These are phyloP conservation scores for Lasioglossum marginatum DNA, from an alignment of 2,888 invertebrate genomes.

Conservation along the genomic window DNA sequence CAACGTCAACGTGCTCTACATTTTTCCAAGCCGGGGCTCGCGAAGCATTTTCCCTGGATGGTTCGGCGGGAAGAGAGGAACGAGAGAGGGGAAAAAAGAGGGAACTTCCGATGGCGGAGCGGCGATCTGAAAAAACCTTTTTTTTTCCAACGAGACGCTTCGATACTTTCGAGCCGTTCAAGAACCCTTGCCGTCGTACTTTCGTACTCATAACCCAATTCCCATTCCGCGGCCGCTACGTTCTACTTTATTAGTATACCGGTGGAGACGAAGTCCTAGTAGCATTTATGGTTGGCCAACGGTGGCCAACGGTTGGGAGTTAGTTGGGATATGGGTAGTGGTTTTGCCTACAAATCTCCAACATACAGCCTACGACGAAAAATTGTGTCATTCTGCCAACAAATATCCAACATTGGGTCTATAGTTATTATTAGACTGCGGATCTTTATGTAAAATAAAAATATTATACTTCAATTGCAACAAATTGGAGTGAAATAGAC, in stretches of 20 bases:
- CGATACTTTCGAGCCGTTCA: slow-evolving; percentile 53
- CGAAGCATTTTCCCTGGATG: slow-evolving; percentile 51
- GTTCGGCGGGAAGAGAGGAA: slow-evolving; percentile 27
- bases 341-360: too few relatives aligned
- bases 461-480: too few relatives aligned
- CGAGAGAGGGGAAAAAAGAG: background rate
- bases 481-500: too few relatives aligned
- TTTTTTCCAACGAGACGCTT: slow-evolving; percentile 59
- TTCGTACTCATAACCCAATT: slow-evolving; percentile 57
- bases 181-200: slow-evolving; percentile 26
- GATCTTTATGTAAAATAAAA: too few relatives aligned
- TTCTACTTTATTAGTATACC: slow-evolving; percentile 18
- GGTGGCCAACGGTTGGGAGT: too few relatives aligned
- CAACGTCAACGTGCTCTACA: slow-evolving; percentile 78
- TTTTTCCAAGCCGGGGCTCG: slow-evolving; percentile 72
- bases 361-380: too few relatives aligned
- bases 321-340: too few relatives aligned
- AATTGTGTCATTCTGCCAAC: too few relatives aligned
- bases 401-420: too few relatives aligned
- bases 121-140: slow-evolving; percentile 59
- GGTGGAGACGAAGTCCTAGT: background rate
- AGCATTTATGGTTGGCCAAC: too few relatives aligned
- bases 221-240: slow-evolving; percentile 11
- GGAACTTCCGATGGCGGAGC: slow-evolving; percentile 49
- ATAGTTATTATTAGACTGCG: too few relatives aligned